A percentile compares a stretch with the other conserved stretches of the same genome.
Conservation (phyloP, 2,888 invertebrate species). For the Aspidapion aeneum region DNA sequence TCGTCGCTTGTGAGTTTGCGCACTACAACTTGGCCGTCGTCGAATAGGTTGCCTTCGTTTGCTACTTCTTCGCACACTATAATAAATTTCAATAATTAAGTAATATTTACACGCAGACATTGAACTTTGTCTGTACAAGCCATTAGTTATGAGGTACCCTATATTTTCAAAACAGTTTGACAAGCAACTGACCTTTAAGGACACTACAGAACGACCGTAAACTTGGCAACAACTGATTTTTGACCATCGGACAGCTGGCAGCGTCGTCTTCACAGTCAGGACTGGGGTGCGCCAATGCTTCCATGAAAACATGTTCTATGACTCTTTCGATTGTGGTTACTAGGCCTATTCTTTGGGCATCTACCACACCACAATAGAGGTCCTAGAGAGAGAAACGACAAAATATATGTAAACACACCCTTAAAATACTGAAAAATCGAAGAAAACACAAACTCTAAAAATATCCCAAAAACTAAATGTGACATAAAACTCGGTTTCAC, state of each 20-base stretch:
- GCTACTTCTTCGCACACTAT: conserved; percentile 83
- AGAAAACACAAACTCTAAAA: too few relatives aligned
- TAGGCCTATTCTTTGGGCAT: conserved; percentile 73
- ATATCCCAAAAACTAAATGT: too few relatives aligned
- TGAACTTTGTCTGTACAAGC: background rate
- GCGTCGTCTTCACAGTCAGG: conserved; percentile 79
- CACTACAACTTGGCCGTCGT: conserved; percentile 65
- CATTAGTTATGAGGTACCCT: too few relatives aligned
- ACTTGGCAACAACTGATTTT: conserved; percentile 78
- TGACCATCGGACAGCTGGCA: conserved; percentile 73
- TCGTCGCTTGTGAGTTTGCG: conserved; percentile 58
- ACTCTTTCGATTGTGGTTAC: conserved; percentile 85
- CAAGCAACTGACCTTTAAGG: conserved; percentile 60
- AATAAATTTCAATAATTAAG: conserved; percentile 16
- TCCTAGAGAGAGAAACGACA: conserved; percentile 36
- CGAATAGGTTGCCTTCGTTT: conserved; percentile 72
- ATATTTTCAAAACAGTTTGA: background rate
- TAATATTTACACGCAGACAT: background rate
- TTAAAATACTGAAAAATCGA: too few relatives aligned
- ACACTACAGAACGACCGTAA: conserved; percentile 85
- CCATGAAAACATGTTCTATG: conserved; percentile 87
- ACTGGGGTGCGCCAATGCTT: conserved; percentile 79
- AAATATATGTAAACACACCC: background rate
- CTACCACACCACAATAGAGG: conserved; percentile 74
- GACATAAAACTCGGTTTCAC: too few relatives aligned